Percentiles rank a stretch among this genome's conserved stretches.
Evolutionary conservation across 2,888 invertebrate species (phyloP).

Genomic region (Pammene aurita): DNA sequence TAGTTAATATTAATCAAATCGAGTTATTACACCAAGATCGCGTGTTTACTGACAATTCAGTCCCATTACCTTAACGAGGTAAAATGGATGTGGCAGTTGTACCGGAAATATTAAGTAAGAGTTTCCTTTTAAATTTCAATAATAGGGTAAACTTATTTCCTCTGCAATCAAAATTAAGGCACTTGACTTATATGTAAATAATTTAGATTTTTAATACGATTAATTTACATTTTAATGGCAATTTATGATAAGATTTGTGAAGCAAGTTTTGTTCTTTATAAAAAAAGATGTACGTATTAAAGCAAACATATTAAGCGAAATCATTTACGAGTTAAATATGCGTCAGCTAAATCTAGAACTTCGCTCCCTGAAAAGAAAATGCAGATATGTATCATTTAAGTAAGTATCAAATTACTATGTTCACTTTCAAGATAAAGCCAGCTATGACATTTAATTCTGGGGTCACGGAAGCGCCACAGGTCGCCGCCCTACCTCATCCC

Average conservation of each 20-base stretch:
- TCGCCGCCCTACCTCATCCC: slow-evolving; percentile 3
- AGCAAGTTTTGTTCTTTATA: too few relatives aligned
- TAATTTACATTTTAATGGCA: too few relatives aligned
- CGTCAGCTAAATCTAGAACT: too few relatives aligned
- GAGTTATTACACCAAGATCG: slow-evolving; percentile 28
- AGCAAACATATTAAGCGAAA: too few relatives aligned
- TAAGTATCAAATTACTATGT: neutral
- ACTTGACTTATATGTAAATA: too few relatives aligned
- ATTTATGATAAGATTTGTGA: too few relatives aligned
- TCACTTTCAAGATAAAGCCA: neutral
- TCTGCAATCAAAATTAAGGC: neutral
- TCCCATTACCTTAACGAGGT: neutral
- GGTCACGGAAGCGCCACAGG: slow-evolving; percentile 5
- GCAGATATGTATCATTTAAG: neutral
- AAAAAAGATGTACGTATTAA: too few relatives aligned
- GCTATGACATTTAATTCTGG: slow-evolving; percentile 8
- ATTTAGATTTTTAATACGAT: too few relatives aligned
- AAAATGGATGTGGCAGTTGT: slow-evolving; percentile 24
- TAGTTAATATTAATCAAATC: slow-evolving; percentile 33
- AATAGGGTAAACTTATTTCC: neutral
- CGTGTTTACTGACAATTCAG: slow-evolving; percentile 23
- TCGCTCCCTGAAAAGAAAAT: too few relatives aligned
- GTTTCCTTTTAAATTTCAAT: slow-evolving; percentile 1
- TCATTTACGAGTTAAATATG: too few relatives aligned
- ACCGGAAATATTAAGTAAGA: neutral